Base-by-base conservation (phyloP, 2,797 vertebrate species). In the Pseudotriccus pelzelni region DNA sequence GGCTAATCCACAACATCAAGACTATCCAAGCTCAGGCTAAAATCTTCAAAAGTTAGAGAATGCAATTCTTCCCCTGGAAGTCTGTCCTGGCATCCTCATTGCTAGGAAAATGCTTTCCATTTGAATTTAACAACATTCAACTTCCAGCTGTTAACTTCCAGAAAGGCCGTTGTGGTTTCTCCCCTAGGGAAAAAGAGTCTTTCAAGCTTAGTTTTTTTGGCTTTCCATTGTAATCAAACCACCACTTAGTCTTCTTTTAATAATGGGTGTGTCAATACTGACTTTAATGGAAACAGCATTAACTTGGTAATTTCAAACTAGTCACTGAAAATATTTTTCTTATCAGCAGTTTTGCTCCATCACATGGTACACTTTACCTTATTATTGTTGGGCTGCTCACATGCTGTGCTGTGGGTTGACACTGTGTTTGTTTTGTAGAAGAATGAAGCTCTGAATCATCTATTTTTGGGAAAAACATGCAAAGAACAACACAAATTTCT, bases 121-220 rank as follows among this genome's bases (percentile, higher is more conserved):
- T 82, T 95, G 76, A 88, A 84, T 94, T 86, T 88, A 91, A 56
- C 55, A 85, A 37, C 85, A 88, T 63, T 86, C 77, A 94, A 14
- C 87, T 93, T 97, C 90, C 93, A 96, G 90, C 87, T 94, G 93
- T 92, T 94, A 93, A 94, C 87, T 89, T 95, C 79, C 88, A 96
- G 89, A 93, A 95, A 88, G 62, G 39, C 59, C 56, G 67, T 69
- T 97, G 83, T 95, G 80, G 73, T 88, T 96, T 95, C 73, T 79
- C 32, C 62, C 80, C 47, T 56, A 76, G 93, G 86, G 90, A 93
- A 50, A 91, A 94, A 91, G 39, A 88, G 43, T 55, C 66, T 91
- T 90, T 95, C 75, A 93, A 94, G 52, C 50, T 90, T 75, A 72
- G 49, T 10, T 22, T 91, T 91, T 92, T 87, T 90, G 69, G 82